Base-by-base conservation (phyloP, 23 tunicate genomes). In the Botrylloides violaceus region DNA sequence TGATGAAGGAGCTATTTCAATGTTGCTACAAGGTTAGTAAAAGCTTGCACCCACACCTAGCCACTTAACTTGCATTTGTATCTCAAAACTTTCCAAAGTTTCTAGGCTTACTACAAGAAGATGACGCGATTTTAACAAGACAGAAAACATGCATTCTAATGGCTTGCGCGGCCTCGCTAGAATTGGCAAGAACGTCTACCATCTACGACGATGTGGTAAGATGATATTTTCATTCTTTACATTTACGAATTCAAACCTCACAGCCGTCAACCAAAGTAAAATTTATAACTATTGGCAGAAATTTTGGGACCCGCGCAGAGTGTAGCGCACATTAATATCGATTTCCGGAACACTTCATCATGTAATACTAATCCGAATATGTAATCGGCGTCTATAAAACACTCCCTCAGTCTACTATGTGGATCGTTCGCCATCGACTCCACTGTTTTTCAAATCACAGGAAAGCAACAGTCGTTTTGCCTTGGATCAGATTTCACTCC, bases 131-230 rank as follows among this genome's bases (percentile, higher is more conserved):
- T 34, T 56, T 87, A 29, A 60, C 76, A 15, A 83, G 96, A 25
- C 87, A 77, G 76, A 77, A 81, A 34, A 88, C 96, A 15, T 82
- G 96, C 49, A 48, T 88, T 61, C 75, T 88, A 59, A 81, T 88
- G 88, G 55, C 87, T 71, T 86, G 89, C 71, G 87, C 96, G 18
- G 64, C 84, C 72, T 75, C 83, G 18, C 47, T 88, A 26, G 79
- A 81, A 29, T 19, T 71, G 3, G 88, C 83, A 1, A 66, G 71
- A 29, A 66, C 33, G 38, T 66, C 73, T 34, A 22, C 4, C 55
- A 37, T 23, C 3, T 4, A 27, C 15, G 3, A 34, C 15, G 56
- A 36, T 3, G 26, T 66, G 55, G 73, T 66, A 9, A 33, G 56
- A 22, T n/a, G n/a, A n/a, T n/a, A n/a, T n/a, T n/a, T n/a, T n/a